Evolutionary conservation across 2,888 invertebrate species (phyloP).

Genomic region (Eristalis pertinax): DNA sequence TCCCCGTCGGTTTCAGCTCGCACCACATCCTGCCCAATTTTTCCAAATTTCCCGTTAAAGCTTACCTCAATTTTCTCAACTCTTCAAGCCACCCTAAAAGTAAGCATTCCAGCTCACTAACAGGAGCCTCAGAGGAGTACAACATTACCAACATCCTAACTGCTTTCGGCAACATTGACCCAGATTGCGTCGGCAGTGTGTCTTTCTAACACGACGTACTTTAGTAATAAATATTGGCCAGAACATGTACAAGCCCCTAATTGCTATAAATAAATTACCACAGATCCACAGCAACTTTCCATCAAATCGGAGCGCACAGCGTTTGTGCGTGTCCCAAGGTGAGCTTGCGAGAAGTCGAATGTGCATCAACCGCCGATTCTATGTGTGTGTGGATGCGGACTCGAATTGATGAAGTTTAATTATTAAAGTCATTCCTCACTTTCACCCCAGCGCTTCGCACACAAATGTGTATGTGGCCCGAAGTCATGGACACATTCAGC

Average conservation of each 20-base stretch:
- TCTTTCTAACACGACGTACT: background rate
- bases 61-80: no score
- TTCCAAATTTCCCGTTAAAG: no score
- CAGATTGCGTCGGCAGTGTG: background rate
- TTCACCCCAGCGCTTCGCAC: constrained; percentile 7
- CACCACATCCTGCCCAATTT: no score
- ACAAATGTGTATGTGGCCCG: background rate
- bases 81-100: no score
- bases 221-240: background rate
- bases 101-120: no score
- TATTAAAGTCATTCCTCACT: constrained; percentile 42
- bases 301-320: background rate
- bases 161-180: background rate
- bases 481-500: constrained; percentile 6
- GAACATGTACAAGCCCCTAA: background rate
- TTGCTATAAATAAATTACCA: background rate
- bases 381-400: background rate
- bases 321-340: background rate
- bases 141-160: background rate
- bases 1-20: no score
- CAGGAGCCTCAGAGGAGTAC: background rate
- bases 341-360: background rate
- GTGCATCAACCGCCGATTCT: constrained; percentile 7
- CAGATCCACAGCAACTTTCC: background rate
- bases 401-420: constrained; percentile 29